phyloP scores from a whole-genome alignment of 2,797 vertebrate species.

The Poecilia velifera region DNA sequence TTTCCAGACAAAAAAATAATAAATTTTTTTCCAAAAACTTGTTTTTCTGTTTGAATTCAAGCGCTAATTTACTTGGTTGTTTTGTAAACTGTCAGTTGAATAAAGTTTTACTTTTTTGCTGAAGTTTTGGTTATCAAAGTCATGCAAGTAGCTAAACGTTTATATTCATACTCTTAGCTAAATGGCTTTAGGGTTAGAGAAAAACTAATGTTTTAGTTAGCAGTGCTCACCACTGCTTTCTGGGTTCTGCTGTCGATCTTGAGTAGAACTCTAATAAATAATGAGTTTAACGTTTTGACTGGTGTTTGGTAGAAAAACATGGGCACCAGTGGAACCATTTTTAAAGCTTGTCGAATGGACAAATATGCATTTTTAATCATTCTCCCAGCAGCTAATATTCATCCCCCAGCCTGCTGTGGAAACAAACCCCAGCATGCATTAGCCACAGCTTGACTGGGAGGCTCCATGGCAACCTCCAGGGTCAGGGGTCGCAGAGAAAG shows the following conservation, averaged over 20 bases:
- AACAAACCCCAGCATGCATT: conserved; percentile 73
- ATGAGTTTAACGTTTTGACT: not conserved
- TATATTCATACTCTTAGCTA: too few species aligned
- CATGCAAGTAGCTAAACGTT: too few species aligned
- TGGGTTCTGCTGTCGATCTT: too few species aligned
- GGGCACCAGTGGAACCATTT: not conserved
- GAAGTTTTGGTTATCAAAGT: too few species aligned
- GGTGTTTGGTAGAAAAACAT: not conserved
- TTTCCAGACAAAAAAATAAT: too few species aligned
- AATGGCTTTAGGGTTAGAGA: too few species aligned
- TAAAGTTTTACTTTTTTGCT: too few species aligned
- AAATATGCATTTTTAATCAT: conserved; percentile 48
- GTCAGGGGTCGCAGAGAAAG: conserved; percentile 79
- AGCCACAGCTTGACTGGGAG: conserved; percentile 68
- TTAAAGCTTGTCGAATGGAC: not conserved
- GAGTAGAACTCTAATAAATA: not conserved
- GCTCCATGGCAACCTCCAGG: conserved; percentile 81
- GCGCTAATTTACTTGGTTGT: too few species aligned
- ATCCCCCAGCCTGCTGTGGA: conserved; percentile 62
- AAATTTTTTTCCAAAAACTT: too few species aligned
- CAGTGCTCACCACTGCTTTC: not conserved
- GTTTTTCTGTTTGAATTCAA: too few species aligned
- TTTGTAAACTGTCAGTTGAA: too few species aligned
- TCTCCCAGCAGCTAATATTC: conserved; percentile 68
- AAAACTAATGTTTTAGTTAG: not conserved